phyloP scores from a whole-genome alignment of 2,797 vertebrate species.

The Argya squamiceps region DNA sequence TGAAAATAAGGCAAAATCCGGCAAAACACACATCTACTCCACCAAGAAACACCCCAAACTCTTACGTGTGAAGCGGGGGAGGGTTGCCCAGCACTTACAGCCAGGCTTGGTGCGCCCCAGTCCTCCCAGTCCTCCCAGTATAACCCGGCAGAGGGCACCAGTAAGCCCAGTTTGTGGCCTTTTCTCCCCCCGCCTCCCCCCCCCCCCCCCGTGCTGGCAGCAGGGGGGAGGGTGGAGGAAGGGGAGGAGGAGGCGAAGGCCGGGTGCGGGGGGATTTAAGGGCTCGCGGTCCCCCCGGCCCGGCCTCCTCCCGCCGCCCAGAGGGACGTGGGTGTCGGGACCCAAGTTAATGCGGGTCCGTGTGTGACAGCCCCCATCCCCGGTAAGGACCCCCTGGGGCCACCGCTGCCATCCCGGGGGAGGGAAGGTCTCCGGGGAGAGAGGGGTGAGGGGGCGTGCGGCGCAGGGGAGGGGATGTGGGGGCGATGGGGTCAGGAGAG shows the following conservation, averaged over 20 bases:
- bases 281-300: not conserved
- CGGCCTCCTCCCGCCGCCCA: not conserved
- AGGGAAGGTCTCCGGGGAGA: not conserved
- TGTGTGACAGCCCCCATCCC: not conserved
- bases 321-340: conserved; percentile 16
- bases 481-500: not conserved
- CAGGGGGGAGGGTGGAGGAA: conserved; percentile 37
- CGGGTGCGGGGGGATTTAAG: conserved; percentile 48
- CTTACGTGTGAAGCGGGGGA: not conserved
- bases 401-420: not conserved
- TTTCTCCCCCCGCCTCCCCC: not conserved
- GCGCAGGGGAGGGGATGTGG: not conserved
- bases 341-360: not conserved
- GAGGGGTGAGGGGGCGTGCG: not conserved
- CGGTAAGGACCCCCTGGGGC: not conserved
- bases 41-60: not conserved
- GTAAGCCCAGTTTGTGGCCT: conserved; percentile 26
- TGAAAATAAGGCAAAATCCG: not conserved
- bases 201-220: not conserved
- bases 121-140: conserved; percentile 47
- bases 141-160: conserved; percentile 60
- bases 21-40: not conserved
- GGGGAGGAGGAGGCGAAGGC: conserved; percentile 50
- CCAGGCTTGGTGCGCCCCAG: not conserved
- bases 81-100: not conserved